Conservation (phyloP, 2,888 invertebrate species). For the Panorpa germanica region DNA sequence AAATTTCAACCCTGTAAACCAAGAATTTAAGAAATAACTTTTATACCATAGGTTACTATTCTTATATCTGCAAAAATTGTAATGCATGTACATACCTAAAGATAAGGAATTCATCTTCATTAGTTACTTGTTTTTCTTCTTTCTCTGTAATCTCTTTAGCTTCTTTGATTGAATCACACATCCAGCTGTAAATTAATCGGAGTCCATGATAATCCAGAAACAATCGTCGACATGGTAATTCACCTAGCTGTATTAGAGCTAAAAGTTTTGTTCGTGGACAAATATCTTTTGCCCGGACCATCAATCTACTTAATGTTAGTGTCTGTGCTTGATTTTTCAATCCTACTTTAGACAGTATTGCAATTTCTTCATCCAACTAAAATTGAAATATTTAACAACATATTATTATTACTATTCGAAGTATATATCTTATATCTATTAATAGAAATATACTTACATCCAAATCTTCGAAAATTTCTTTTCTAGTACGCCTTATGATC, state of each 20-base stretch:
- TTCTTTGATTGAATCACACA: slow-evolving; percentile 36
- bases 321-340: slow-evolving; percentile 83
- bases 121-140: slow-evolving; percentile 15
- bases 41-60: slow-evolving; percentile 4
- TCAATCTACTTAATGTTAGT: slow-evolving; percentile 70
- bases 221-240: slow-evolving; percentile 63
- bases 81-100: too few relatives aligned
- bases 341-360: slow-evolving; percentile 54
- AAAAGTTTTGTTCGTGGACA: slow-evolving; percentile 59
- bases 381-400: slow-evolving; percentile 14
- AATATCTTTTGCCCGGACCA: slow-evolving; percentile 77
- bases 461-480: slow-evolving; percentile 39
- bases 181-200: slow-evolving; percentile 81
- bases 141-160: slow-evolving; percentile 8
- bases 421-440: slow-evolving; percentile 2
- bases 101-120: slow-evolving; percentile 13
- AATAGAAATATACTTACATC: slow-evolving; percentile 29
- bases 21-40: too few relatives aligned
- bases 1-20: slow-evolving; percentile 45
- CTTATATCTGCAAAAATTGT: slow-evolving; percentile 4
- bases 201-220: slow-evolving; percentile 91
- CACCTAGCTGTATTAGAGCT: slow-evolving; percentile 58
- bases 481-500: slow-evolving; percentile 21
- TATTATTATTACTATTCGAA: too few relatives aligned
- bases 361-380: slow-evolving; percentile 77